A percentile compares a stretch with the other conserved stretches of the same genome.
Evolutionary conservation across 2,888 invertebrate genomes (phyloP).

Genomic region (Tanypteryx hageni): DNA sequence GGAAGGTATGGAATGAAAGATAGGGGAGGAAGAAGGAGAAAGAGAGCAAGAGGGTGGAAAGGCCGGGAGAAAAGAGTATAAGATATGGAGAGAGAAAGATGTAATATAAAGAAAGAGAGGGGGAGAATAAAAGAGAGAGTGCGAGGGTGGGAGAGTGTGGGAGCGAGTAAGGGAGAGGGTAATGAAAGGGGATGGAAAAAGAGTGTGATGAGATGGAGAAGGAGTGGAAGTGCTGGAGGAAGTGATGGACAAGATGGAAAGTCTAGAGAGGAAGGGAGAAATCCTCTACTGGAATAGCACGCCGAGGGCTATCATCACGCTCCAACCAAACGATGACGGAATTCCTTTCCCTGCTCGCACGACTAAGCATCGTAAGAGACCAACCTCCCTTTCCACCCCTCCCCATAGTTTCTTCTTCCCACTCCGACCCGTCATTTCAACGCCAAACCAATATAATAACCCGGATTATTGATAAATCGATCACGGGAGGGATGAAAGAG

Average conservation of each 20-base stretch:
- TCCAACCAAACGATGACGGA: slow-evolving; percentile 22
- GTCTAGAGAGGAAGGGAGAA: not conserved
- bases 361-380: slow-evolving; percentile 22
- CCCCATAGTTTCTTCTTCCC: not conserved
- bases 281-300: slow-evolving; percentile 23
- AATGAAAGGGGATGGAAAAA: not conserved
- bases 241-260: not conserved
- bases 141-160: not conserved
- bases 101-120: not conserved
- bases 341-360: slow-evolving; percentile 17
- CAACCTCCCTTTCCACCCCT: not conserved
- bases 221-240: not conserved
- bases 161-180: not conserved
- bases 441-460: slow-evolving; percentile 56
- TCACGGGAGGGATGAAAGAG: not conserved
- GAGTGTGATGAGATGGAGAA: not conserved
- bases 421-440: not conserved
- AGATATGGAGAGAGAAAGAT: not conserved
- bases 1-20: not conserved
- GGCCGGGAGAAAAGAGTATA: not conserved
- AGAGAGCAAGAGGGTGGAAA: not conserved
- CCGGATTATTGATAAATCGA: slow-evolving; percentile 61
- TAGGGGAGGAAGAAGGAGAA: not conserved
- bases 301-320: slow-evolving; percentile 53
- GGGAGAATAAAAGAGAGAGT: not conserved